Percentiles rank a stretch among this genome's conserved stretches.
Evolutionary conservation across 2,797 vertebrate species (phyloP).

Genomic region (Menidia menidia): DNA sequence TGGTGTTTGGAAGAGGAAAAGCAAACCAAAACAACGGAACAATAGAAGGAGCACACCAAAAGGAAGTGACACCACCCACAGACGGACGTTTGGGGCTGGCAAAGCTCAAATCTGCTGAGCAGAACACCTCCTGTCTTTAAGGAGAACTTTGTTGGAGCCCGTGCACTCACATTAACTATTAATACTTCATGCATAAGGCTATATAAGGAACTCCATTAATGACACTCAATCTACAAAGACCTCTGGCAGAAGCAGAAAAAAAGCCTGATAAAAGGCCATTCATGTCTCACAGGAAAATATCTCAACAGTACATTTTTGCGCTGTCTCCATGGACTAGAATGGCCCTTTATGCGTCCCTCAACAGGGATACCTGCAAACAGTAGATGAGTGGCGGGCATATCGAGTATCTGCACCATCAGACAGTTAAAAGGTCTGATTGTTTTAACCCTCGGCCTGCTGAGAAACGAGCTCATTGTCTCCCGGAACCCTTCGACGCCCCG

Average conservation of each 20-base stretch:
- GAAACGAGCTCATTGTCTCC: conserved; percentile 26
- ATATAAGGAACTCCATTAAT: conserved; percentile 33
- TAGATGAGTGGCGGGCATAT: neutral
- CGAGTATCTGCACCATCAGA: neutral
- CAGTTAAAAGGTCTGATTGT: neutral
- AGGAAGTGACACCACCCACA: conserved; percentile 53
- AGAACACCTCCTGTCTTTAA: conserved; percentile 27
- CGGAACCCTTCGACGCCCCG: conserved; percentile 10
- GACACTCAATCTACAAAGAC: neutral
- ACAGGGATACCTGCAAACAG: neutral
- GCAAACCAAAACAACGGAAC: conserved; percentile 46
- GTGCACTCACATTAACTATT: conserved; percentile 40
- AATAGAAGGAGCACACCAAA: conserved; percentile 68
- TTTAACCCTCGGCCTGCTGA: conserved; percentile 24
- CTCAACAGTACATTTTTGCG: neutral
- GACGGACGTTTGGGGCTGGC: neutral
- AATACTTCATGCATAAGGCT: conserved; percentile 36
- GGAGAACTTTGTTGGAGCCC: conserved; percentile 10
- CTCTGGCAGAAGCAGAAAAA: neutral
- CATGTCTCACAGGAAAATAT: neutral
- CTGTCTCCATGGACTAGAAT: neutral
- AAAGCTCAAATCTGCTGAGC: conserved; percentile 18
- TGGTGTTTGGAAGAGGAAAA: conserved; percentile 4
- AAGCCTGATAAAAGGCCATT: neutral
- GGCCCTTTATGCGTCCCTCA: too few species aligned